Evolutionary conservation across 1,140 invertebrate genomes (phyloP).

Genomic region (Eueides isabella): DNA sequence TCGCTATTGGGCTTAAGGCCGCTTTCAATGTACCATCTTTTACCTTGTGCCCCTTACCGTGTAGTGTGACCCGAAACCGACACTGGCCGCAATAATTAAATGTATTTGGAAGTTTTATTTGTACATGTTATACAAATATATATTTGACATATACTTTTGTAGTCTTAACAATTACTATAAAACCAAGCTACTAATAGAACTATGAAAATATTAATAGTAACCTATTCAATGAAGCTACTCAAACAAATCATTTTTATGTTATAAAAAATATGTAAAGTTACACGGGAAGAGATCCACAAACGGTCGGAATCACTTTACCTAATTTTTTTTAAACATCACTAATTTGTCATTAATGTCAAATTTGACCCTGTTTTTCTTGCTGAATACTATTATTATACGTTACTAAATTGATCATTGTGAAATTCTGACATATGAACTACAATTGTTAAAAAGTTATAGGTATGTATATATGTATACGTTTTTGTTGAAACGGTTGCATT

Average conservation of each 20-base stretch:
- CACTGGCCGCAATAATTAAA: conserved; percentile 45
- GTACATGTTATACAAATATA: conserved; percentile 1
- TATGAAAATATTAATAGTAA: no score
- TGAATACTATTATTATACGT: conserved; percentile 29
- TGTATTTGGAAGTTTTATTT: not conserved
- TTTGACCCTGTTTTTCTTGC: conserved; percentile 64
- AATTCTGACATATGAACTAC: conserved; percentile 29
- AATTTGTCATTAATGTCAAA: conserved; percentile 67
- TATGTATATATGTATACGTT: no score
- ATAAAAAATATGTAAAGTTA: not conserved
- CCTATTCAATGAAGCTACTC: not conserved
- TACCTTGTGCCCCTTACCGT: conserved; percentile 79
- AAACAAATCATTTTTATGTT: not conserved
- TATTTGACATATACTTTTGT: not conserved
- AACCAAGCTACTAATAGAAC: no score
- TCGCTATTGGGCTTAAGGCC: conserved; percentile 81
- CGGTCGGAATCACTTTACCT: conserved; percentile 18
- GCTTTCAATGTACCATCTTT: conserved; percentile 82
- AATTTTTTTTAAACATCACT: conserved; percentile 58
- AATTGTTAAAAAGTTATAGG: not conserved
- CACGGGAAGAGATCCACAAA: not conserved
- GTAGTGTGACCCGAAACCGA: conserved; percentile 72
- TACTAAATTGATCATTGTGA: conserved; percentile 24
- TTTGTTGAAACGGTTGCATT: no score
- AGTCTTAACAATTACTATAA: not conserved